Percentiles rank a stretch among this genome's conserved stretches.
These are phyloP conservation scores for Ictalurus furcatus DNA, from an alignment of 2,113 vertebrate genomes.

Conservation along the genomic window DNA sequence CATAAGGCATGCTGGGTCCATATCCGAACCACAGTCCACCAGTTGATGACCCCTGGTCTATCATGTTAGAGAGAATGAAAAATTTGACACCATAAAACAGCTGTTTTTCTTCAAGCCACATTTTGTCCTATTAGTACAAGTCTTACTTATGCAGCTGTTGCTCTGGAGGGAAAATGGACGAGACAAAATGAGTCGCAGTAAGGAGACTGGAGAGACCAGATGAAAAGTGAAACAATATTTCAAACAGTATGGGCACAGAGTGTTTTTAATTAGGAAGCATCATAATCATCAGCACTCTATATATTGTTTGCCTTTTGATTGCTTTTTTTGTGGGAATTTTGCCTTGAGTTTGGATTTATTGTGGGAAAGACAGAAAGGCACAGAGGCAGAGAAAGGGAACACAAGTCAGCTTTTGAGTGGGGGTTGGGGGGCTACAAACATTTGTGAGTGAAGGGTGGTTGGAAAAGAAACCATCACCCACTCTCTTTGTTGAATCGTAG, in stretches of 20 bases:
- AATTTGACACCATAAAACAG: slow-evolving; percentile 22
- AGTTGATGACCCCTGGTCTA: background rate
- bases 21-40: background rate
- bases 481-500: slow-evolving; percentile 45
- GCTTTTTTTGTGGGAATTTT: slow-evolving; percentile 14
- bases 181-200: slow-evolving; percentile 51
- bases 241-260: background rate
- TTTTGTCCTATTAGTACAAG: slow-evolving; percentile 15
- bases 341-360: slow-evolving; percentile 23
- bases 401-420: slow-evolving; percentile 27
- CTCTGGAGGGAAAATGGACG: background rate
- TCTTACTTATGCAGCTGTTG: slow-evolving; percentile 30
- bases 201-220: background rate
- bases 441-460: slow-evolving; percentile 28
- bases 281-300: background rate
- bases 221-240: background rate
- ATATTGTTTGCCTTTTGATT: background rate
- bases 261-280: background rate
- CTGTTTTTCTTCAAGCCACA: slow-evolving; percentile 23
- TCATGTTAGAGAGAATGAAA: background rate
- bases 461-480: slow-evolving; percentile 39
- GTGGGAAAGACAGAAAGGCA: background rate
- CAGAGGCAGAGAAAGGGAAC: slow-evolving; percentile 21
- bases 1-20: too few species aligned
- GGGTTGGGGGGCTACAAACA: slow-evolving; percentile 39